Evolutionary conservation across 1,140 invertebrate genomes (phyloP).

Genomic region (Phortica variegata): DNA sequence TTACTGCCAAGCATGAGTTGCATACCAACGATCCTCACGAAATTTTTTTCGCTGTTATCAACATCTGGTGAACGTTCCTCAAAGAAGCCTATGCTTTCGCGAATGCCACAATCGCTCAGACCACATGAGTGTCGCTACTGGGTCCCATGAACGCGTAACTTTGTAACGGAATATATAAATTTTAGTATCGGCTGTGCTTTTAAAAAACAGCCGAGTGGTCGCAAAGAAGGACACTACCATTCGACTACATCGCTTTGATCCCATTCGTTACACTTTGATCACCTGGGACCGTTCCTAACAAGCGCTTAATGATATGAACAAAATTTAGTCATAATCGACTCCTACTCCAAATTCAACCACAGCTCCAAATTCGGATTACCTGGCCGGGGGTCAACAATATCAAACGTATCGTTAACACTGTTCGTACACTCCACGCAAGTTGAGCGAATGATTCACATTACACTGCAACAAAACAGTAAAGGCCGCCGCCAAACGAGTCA

Average conservation of each 20-base stretch:
- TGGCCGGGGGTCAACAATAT: too few species aligned
- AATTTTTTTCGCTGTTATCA: neutral
- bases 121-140: constrained; percentile 6
- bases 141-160: constrained; percentile 9
- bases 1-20: too few species aligned
- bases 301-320: constrained; percentile 25
- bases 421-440: too few species aligned
- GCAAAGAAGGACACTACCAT: constrained; percentile 11
- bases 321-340: constrained; percentile 31
- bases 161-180: constrained; percentile 7
- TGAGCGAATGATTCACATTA: too few species aligned
- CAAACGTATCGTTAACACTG: too few species aligned
- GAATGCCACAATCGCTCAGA: neutral
- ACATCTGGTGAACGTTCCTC: constrained; percentile 7
- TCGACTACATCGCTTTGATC: constrained; percentile 6
- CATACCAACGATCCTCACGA: constrained; percentile 6
- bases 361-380: too few species aligned
- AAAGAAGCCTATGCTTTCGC: neutral
- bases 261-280: constrained; percentile 32
- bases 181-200: constrained; percentile 11
- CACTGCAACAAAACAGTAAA: too few species aligned
- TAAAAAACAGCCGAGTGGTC: constrained; percentile 12
- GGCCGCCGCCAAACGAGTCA: too few species aligned
- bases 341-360: constrained; percentile 36
- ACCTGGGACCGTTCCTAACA: constrained; percentile 33